Base-by-base conservation (phyloP, 2,797 vertebrate species). In the Diplodus sargus region DNA sequence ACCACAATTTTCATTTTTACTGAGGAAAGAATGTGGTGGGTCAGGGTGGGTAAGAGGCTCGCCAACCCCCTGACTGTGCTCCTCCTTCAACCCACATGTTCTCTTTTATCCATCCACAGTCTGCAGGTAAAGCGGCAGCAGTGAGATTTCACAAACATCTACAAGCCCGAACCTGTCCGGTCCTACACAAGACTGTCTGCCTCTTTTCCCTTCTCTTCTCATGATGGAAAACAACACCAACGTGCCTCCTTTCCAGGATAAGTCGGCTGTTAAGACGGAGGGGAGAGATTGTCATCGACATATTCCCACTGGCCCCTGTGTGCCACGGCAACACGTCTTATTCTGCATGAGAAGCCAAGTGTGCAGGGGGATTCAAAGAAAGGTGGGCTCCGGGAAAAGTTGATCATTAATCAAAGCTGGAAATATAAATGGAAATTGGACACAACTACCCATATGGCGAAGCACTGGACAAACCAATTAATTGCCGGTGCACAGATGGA, bases 401-500 rank as follows among this genome's bases (percentile, higher is more conserved):
- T 92, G 90, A 94, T 93, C 75, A 94, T 94, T 91, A 89, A 91
- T 90, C 70, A 69, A 69, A 62, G 25, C 34, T 51, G 76, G 68
- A 60, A 72, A 84, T 84, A 76, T 76, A 80, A 91, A 93, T 68
- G 70, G 85, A 86, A 82, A 79, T 74, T 74, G 78, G 76, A 83
- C 70, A 57, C 53, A 78, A 78, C 49, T 64, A 79, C 54, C 87
- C 87, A 87, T 86, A 80, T 81, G 85, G 79, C 77, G 65, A 63
- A 61, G 61, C 25, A 22, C 63, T 70, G 53, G 66, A 84, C 59
- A 73, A 63, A 74, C 57, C 79, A 54, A 79, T 89, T 87, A 90
- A 86, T 58, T 79, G 64, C 3, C n/a, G 47, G 60, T 57, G 62
- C 67, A 86, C 92, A 90, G 77, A 87, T 85, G 87, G 86, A 87